Evolutionary conservation across 2,797 vertebrate species (phyloP).

Genomic region (Selene dorsalis): DNA sequence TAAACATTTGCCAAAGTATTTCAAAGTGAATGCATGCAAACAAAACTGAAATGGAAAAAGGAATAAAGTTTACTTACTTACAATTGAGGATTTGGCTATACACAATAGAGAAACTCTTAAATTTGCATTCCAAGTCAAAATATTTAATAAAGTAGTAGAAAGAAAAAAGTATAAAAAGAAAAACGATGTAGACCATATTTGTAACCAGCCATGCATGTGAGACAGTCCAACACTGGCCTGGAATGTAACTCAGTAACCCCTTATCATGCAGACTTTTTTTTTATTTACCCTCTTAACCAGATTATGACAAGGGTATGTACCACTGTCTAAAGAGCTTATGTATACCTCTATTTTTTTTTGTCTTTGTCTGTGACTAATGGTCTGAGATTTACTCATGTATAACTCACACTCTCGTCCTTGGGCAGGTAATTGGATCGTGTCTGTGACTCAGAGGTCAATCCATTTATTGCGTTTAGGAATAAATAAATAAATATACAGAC

Average conservation of each 20-base stretch:
- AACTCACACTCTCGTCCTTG: constrained; percentile 79
- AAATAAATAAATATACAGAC: constrained; percentile 29
- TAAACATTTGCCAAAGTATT: constrained; percentile 81
- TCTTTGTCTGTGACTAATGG: constrained; percentile 63
- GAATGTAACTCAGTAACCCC: neutral
- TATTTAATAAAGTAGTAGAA: neutral
- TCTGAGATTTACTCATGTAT: constrained; percentile 73
- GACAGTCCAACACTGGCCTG: neutral
- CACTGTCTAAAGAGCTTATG: constrained; percentile 17
- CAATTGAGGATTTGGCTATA: neutral
- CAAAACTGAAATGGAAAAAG: constrained; percentile 29
- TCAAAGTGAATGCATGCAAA: constrained; percentile 58
- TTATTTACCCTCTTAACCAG: constrained; percentile 7
- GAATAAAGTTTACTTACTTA: constrained; percentile 16
- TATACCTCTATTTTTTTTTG: neutral
- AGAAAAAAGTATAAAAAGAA: neutral
- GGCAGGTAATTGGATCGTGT: constrained; percentile 79
- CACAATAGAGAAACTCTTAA: neutral
- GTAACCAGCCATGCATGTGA: neutral
- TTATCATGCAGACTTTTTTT: neutral
- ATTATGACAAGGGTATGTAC: constrained; percentile 15
- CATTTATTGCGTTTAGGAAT: constrained; percentile 74
- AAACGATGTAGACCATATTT: neutral
- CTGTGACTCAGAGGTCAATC: constrained; percentile 77
- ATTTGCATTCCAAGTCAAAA: neutral